Conservation (phyloP, 2,797 vertebrate genomes). For the Anas flavirostris region DNA sequence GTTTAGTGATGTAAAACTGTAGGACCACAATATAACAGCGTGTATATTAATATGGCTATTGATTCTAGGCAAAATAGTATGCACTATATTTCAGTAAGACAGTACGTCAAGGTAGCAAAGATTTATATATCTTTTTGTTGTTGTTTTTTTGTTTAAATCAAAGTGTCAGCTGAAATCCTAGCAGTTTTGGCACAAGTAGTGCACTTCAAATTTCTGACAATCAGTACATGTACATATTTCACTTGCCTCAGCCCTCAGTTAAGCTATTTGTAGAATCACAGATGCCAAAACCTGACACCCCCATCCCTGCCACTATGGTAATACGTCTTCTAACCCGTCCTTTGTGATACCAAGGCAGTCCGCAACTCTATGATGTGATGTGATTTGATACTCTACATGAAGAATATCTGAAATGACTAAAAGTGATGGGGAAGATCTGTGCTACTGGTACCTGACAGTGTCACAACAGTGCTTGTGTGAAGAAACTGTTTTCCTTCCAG, state of each 20-base stretch:
- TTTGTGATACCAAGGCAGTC: not conserved
- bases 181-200: not conserved
- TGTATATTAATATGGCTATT: not conserved
- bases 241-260: not conserved
- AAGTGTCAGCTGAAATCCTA: not conserved
- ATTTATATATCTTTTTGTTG: no score
- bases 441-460: not conserved
- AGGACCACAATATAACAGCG: not conserved
- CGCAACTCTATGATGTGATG: not conserved
- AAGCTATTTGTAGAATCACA: not conserved
- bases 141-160: not conserved
- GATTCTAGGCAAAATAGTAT: not conserved
- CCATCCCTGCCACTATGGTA: fast-evolving
- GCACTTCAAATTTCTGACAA: no score
- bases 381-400: not conserved
- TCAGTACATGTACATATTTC: not conserved
- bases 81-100: not conserved
- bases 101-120: not conserved
- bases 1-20: not conserved
- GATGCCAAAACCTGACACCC: not conserved
- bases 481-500: not conserved
- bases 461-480: not conserved
- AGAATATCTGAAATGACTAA: not conserved
- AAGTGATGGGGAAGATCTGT: not conserved
- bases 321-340: not conserved